Conservation (phyloP, 2,888 invertebrate species). For the Drosophila demipolita region DNA sequence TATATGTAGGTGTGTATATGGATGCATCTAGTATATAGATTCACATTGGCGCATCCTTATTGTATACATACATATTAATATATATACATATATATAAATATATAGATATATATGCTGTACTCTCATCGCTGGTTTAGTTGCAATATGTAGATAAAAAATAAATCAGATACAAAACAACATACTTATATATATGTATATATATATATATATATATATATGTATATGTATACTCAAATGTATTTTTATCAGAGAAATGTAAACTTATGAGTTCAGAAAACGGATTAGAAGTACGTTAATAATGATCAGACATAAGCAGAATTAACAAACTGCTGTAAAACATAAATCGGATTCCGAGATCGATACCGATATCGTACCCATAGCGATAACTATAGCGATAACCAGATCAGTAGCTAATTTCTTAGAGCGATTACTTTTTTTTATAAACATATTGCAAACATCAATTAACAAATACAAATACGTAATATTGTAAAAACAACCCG, state of each 20-base stretch:
- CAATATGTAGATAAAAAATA: conserved; percentile 71
- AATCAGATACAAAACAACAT: conserved; percentile 8
- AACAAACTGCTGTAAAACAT: background rate
- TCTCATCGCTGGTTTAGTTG: conserved; percentile 72
- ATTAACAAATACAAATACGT: conserved; percentile 33
- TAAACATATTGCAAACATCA: conserved; percentile 22
- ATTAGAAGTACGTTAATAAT: background rate
- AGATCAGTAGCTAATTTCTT: conserved; percentile 29
- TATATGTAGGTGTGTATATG: conserved; percentile 11
- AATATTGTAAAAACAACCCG: conserved; percentile 39
- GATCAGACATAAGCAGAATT: background rate
- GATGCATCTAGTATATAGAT: conserved; percentile 18
- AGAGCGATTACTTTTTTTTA: conserved; percentile 14
- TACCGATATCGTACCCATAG: background rate
- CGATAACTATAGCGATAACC: conserved; percentile 6
- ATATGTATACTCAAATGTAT: conserved; percentile 3
- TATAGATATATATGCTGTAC: conserved; percentile 37
- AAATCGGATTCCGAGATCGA: background rate
- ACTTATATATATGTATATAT: conserved; percentile 6
- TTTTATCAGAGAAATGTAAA: conserved; percentile 10
- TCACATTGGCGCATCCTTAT: background rate
- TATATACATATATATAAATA: conserved; percentile 11
- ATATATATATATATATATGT: conserved; percentile 2
- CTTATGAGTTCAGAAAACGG: conserved; percentile 6
- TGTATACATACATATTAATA: conserved; percentile 16